Evolutionary conservation across 2,113 vertebrate species (phyloP).

Genomic region (Prionailurus viverrinus): DNA sequence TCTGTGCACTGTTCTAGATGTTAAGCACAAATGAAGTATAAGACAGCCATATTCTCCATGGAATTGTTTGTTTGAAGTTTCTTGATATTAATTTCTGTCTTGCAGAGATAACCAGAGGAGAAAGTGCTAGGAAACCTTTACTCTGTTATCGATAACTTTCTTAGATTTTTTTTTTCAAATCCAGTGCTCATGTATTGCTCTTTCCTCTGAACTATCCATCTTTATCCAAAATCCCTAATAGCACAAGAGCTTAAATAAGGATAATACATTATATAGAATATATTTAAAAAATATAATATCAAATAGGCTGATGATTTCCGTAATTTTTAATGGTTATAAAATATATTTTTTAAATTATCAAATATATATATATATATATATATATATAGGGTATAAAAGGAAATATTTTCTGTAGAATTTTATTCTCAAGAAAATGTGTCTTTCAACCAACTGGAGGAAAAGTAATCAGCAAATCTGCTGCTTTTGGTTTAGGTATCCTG

Average conservation of each 20-base stretch:
- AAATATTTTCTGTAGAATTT: neutral
- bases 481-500: neutral
- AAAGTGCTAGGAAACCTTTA: neutral
- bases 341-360: neutral
- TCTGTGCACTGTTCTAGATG: neutral
- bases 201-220: neutral
- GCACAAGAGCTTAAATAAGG: neutral
- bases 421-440: neutral
- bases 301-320: neutral
- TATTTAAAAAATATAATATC: neutral
- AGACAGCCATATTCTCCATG: neutral
- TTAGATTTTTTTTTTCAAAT: neutral
- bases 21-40: neutral
- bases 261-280: neutral
- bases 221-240: neutral
- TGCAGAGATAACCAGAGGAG: neutral
- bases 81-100: neutral
- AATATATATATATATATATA: neutral
- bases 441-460: neutral
- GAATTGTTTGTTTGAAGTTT: neutral
- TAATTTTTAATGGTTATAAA: neutral
- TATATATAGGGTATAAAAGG: neutral
- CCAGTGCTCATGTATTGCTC: neutral
- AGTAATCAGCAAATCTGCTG: neutral
- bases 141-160: neutral